These are phyloP conservation scores for Porphyrio hochstetteri DNA, from an alignment of 2,113 vertebrate species.

Conservation along the genomic window DNA sequence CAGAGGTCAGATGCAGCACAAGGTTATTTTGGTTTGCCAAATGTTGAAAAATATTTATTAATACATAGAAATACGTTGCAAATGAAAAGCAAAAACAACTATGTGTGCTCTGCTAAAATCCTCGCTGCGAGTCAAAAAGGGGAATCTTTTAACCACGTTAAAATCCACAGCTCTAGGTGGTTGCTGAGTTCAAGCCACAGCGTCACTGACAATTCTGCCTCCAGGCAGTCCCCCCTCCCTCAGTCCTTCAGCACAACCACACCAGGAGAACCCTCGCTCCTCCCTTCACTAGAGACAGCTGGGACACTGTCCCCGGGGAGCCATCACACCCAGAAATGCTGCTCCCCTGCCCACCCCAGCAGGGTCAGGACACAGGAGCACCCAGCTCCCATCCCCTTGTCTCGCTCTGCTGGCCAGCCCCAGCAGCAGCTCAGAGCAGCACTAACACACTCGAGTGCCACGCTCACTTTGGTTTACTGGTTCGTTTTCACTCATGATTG, in stretches of 20 bases:
- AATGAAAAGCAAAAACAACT: not conserved
- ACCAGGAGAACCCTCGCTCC: not conserved
- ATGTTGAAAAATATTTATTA: not conserved
- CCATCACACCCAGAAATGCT: not conserved
- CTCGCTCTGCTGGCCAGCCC: not conserved
- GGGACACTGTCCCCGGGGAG: accelerated
- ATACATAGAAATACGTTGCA: not conserved
- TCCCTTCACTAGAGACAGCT: accelerated
- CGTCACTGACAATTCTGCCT: accelerated
- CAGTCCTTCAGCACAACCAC: accelerated
- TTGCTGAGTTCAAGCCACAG: too few species aligned
- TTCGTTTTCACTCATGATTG: accelerated
- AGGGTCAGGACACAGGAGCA: accelerated
- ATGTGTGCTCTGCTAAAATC: not conserved
- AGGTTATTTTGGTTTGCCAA: not conserved
- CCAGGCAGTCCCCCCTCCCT: accelerated
- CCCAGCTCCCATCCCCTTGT: accelerated
- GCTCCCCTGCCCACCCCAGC: too few species aligned
- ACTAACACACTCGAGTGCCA: accelerated
- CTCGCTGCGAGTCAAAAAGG: not conserved
- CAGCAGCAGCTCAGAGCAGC: not conserved
- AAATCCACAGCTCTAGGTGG: too few species aligned
- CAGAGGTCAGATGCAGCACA: not conserved
- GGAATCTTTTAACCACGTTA: not conserved
- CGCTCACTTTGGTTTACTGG: accelerated